These are phyloP conservation scores for Pimephales promelas DNA, from an alignment of 2,113 vertebrate genomes.

Conservation along the genomic window DNA sequence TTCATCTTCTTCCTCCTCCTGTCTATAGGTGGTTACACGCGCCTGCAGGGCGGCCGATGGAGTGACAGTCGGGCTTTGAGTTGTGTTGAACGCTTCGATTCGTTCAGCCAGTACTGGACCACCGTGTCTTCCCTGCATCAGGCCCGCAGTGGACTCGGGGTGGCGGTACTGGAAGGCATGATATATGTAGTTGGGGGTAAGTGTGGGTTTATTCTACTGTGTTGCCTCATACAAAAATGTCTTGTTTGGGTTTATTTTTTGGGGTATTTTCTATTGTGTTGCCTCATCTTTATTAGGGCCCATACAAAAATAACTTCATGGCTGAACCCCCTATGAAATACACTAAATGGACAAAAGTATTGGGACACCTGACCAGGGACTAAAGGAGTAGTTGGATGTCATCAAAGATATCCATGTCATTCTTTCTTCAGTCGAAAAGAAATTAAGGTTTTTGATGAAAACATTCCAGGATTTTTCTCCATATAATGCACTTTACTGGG, in stretches of 20 bases:
- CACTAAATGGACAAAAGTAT: no score
- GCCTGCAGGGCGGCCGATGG: constrained; percentile 93
- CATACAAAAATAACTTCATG: neutral
- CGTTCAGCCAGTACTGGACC: constrained; percentile 98
- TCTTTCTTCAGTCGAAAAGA: no score
- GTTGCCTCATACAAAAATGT: neutral
- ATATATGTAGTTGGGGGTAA: constrained; percentile 97
- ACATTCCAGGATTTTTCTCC: no score
- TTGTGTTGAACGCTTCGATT: constrained; percentile 96
- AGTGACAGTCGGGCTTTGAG: constrained; percentile 94
- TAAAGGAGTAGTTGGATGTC: no score
- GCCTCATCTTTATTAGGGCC: neutral
- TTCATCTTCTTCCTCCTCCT: neutral
- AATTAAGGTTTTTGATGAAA: no score
- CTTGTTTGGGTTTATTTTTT: neutral
- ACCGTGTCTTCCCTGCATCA: constrained; percentile 95
- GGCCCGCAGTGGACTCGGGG: constrained; percentile 92
- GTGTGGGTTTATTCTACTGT: neutral
- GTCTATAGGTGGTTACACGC: constrained; percentile 90
- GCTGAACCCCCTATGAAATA: neutral
- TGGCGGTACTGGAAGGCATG: constrained; percentile 91
- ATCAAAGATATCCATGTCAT: no score
- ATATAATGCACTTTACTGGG: no score
- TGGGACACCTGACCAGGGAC: no score
- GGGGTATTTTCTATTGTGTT: neutral